Conservation (phyloP, 2,888 invertebrate genomes). For the Notodonta dromedarius region DNA sequence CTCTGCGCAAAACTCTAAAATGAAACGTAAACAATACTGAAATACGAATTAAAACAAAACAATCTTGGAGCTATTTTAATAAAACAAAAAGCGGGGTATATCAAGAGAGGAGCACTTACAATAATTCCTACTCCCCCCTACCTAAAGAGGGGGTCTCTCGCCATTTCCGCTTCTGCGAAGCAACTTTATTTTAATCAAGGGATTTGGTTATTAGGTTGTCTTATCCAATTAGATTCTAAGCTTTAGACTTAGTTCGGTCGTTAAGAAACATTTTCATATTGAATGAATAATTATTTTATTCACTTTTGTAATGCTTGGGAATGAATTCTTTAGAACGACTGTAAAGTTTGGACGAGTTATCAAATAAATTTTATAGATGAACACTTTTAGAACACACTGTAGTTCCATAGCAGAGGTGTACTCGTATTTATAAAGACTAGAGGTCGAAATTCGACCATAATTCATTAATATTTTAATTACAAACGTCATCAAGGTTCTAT, state of each 20-base stretch:
- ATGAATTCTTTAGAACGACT: too few species aligned
- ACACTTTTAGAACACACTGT: too few species aligned
- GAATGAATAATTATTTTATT: neutral
- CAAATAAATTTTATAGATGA: too few species aligned
- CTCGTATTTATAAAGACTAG: too few species aligned
- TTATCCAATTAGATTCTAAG: neutral
- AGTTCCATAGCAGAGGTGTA: too few species aligned
- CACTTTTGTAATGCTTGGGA: neutral
- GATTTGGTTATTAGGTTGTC: neutral
- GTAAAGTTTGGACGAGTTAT: too few species aligned
- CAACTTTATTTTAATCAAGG: slow-evolving; percentile 3
- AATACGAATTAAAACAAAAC: slow-evolving; percentile 30
- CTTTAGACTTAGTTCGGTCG: neutral
- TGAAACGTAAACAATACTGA: neutral
- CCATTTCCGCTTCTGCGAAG: slow-evolving; percentile 7
- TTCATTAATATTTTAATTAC: too few species aligned
- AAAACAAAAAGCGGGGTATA: slow-evolving; percentile 28
- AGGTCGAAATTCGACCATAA: too few species aligned
- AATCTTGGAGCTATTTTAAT: slow-evolving; percentile 25
- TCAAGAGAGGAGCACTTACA: slow-evolving; percentile 25
- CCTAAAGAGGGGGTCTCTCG: slow-evolving; percentile 8
- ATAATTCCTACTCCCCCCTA: slow-evolving; percentile 13
- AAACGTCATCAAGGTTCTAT: too few species aligned
- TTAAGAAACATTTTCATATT: neutral
- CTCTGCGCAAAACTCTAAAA: neutral